Evolutionary conservation across 2,797 vertebrate species (phyloP).

Genomic region (Malacoraja senta): DNA sequence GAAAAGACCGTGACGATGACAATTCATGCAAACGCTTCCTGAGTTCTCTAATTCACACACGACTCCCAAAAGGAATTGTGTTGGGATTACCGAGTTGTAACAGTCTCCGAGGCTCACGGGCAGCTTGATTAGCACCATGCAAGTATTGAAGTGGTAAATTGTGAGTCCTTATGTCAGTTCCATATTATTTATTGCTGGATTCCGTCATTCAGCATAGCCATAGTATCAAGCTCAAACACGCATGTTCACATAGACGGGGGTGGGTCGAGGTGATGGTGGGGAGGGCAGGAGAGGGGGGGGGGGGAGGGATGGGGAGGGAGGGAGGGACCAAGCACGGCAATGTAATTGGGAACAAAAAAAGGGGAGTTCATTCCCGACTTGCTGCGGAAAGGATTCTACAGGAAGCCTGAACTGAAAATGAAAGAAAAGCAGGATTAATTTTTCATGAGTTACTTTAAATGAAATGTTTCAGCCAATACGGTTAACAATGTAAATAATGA

Average conservation of each 20-base stretch:
- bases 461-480: slow-evolving; percentile 36
- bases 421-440: slow-evolving; percentile 82
- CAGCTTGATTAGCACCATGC: slow-evolving; percentile 4
- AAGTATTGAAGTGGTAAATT: slow-evolving; percentile 32
- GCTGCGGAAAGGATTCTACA: slow-evolving; percentile 79
- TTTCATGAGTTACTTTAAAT: slow-evolving; percentile 53
- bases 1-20: neutral
- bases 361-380: slow-evolving; percentile 69
- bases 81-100: slow-evolving; percentile 13
- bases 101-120: slow-evolving; percentile 33
- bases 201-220: slow-evolving; percentile 56
- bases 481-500: slow-evolving; percentile 31
- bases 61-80: neutral
- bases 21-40: slow-evolving; percentile 23
- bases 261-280: slow-evolving; percentile 41
- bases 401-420: slow-evolving; percentile 93
- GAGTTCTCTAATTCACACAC: slow-evolving; percentile 2
- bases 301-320: slow-evolving; percentile 42
- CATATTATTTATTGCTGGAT: slow-evolving; percentile 46
- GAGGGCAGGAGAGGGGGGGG: slow-evolving; percentile 44
- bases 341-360: slow-evolving; percentile 58
- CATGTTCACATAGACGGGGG: slow-evolving; percentile 43
- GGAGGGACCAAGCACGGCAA: slow-evolving; percentile 45
- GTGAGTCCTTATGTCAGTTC: slow-evolving; percentile 32
- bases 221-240: slow-evolving; percentile 33